These are phyloP conservation scores for Trachythela sp. DNA, from an alignment of 64 coral and sea anemone genomes.

Conservation along the genomic window DNA sequence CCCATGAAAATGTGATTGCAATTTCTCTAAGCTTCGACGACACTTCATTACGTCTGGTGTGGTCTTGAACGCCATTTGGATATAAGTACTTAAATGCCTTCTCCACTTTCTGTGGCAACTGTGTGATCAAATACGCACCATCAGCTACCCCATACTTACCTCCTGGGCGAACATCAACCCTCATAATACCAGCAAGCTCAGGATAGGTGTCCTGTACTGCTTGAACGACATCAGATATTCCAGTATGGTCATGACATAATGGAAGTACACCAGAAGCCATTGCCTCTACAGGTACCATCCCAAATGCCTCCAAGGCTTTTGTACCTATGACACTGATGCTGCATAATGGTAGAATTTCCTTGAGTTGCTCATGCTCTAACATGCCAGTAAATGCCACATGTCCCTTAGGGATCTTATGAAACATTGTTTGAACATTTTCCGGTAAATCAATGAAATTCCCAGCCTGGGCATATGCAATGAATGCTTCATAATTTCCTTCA, in stretches of 20 bases:
- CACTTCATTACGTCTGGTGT: conserved; percentile 57
- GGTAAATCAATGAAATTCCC: conserved; percentile 82
- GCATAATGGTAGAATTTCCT: conserved; percentile 70
- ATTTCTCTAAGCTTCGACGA: conserved; percentile 60
- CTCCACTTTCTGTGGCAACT: conserved; percentile 60
- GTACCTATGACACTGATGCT: conserved; percentile 59
- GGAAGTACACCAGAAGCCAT: conserved; percentile 84
- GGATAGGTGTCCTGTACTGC: conserved; percentile 51
- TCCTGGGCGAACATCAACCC: conserved; percentile 61
- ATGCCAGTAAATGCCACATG: conserved; percentile 77
- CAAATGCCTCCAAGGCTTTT: conserved; percentile 85
- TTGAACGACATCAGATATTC: conserved; percentile 69
- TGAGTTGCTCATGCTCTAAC: conserved; percentile 75
- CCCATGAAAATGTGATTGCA: conserved; percentile 82
- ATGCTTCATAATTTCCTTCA: conserved; percentile 69
- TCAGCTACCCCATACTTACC: conserved; percentile 68
- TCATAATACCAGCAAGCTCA: conserved; percentile 71
- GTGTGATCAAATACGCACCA: conserved; percentile 66
- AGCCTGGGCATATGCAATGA: conserved; percentile 69
- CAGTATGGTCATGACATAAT: conserved; percentile 70
- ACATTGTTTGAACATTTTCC: conserved; percentile 47
- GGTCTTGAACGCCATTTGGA: conserved; percentile 59
- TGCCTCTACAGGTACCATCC: conserved; percentile 83
- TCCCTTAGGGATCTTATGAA: conserved; percentile 53
- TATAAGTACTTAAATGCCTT: conserved; percentile 57